Evolutionary conservation across 2,888 invertebrate genomes (phyloP).

Genomic region (Blera fallax): DNA sequence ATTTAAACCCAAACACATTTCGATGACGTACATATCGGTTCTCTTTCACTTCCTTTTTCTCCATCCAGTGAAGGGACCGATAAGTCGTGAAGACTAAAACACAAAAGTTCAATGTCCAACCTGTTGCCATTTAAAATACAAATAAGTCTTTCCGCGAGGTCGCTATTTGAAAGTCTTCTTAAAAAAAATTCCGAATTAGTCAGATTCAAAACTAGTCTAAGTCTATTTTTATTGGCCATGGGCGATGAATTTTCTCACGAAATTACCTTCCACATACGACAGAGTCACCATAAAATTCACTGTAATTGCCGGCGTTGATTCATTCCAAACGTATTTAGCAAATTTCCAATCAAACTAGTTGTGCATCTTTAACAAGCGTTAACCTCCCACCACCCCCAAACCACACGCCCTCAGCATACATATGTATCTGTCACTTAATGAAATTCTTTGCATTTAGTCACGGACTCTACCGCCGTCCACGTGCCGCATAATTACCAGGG

Average conservation of each 20-base stretch:
- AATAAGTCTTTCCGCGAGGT: neutral
- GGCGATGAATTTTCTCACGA: neutral
- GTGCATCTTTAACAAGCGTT: neutral
- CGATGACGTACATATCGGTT: neutral
- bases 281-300: neutral
- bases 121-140: neutral
- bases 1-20: no score
- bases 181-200: neutral
- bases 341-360: neutral
- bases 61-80: neutral
- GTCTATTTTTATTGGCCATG: neutral
- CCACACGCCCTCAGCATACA: no score
- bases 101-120: neutral
- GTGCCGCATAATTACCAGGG: conserved; percentile 32
- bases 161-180: neutral
- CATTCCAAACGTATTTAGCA: neutral
- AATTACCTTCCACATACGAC: conserved; percentile 1
- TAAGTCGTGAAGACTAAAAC: neutral
- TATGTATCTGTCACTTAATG: no score
- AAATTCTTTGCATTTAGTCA: neutral
- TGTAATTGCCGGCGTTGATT: neutral
- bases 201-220: neutral
- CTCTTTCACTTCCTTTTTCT: neutral
- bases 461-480: conserved; percentile 5
- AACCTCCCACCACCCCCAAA: neutral